phyloP scores from a whole-genome alignment of 1,140 invertebrate genomes.

The Acarapis woodi region DNA sequence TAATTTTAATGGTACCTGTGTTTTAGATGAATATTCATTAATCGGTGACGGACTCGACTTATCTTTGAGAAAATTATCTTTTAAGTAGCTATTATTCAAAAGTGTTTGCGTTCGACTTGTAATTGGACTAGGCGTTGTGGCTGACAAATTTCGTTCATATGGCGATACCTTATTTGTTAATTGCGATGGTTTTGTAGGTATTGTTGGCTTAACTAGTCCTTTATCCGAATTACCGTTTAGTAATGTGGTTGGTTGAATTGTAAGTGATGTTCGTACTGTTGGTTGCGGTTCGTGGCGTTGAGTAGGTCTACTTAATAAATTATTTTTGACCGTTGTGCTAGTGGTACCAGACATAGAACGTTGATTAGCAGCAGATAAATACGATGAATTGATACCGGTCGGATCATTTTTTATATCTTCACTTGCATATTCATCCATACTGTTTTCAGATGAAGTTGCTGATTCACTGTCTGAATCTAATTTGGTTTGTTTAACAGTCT shows the following conservation, averaged over 20 bases:
- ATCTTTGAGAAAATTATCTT: no score
- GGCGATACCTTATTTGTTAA: no score
- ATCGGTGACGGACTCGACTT: no score
- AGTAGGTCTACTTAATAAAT: neutral
- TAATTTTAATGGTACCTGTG: neutral
- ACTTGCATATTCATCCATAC: conserved; percentile 11
- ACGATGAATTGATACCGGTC: neutral
- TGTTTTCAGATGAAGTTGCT: conserved; percentile 7
- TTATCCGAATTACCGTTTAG: neutral
- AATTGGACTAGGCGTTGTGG: no score
- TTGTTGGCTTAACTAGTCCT: no score
- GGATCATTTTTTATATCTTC: conserved; percentile 3
- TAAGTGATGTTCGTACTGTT: neutral
- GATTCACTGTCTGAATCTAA: conserved; percentile 8
- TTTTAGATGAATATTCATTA: no score
- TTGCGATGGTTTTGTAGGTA: no score
- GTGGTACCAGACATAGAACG: neutral
- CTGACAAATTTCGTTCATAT: no score
- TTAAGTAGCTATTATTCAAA: no score
- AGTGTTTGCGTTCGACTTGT: no score
- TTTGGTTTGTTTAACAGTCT: neutral
- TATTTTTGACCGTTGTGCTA: neutral
- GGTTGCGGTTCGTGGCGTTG: neutral
- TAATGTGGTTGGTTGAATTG: neutral
- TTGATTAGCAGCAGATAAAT: neutral